Percentiles rank a stretch among this genome's conserved stretches.
Evolutionary conservation across 1,140 invertebrate genomes (phyloP).

Genomic region (Lepidurus couesii): DNA sequence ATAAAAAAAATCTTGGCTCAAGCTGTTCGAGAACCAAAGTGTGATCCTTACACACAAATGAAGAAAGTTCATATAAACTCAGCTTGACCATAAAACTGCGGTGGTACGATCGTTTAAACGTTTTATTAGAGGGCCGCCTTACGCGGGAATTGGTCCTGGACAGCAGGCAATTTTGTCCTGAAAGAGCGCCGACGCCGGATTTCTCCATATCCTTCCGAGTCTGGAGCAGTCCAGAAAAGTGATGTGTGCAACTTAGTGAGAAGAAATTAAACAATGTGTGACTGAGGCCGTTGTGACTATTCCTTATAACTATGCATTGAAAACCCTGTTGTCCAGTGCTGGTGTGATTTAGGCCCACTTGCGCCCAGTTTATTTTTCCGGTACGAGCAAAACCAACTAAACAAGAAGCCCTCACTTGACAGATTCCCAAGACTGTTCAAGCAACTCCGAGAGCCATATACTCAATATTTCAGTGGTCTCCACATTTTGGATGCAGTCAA

Average conservation of each 20-base stretch:
- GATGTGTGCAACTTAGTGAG: constrained; percentile 17
- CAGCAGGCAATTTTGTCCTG: neutral
- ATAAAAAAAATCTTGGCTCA: too few species aligned
- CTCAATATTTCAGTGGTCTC: neutral
- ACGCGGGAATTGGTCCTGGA: neutral
- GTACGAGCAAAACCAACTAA: too few species aligned
- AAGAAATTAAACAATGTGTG: constrained; percentile 13
- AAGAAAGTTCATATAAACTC: too few species aligned
- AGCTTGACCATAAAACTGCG: neutral
- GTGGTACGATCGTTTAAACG: neutral
- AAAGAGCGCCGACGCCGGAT: constrained; percentile 3
- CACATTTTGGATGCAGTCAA: neutral
- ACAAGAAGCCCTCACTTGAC: too few species aligned
- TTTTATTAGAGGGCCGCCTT: neutral
- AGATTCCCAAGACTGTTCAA: too few species aligned
- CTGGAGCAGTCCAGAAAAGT: constrained; percentile 1
- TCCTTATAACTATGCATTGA: neutral
- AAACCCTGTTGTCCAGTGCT: too few species aligned
- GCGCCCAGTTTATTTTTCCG: too few species aligned
- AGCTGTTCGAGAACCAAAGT: too few species aligned
- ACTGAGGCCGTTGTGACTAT: neutral
- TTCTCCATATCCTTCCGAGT: neutral
- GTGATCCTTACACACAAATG: too few species aligned
- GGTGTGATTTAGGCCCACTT: too few species aligned
- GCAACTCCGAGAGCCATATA: too few species aligned